A percentile compares a stretch with the other conserved stretches of the same genome.
Conservation (phyloP, 64 coral and sea anemone genomes). For the Montipora foliosa region DNA sequence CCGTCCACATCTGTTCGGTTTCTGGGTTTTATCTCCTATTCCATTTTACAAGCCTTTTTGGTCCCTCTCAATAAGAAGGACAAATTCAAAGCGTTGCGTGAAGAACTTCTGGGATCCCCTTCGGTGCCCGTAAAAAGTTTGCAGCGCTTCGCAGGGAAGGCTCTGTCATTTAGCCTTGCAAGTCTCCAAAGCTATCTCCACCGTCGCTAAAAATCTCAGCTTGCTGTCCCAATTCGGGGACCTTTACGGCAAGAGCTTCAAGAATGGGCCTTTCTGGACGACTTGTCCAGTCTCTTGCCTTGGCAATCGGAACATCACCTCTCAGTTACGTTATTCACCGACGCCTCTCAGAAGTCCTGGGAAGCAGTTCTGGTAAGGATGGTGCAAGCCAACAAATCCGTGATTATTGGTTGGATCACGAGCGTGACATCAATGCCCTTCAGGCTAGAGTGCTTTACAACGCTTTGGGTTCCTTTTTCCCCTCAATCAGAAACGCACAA, state of each 20-base stretch:
- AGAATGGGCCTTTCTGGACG: slow-evolving; percentile 56
- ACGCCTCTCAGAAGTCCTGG: slow-evolving; percentile 29
- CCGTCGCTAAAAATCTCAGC: too few relatives aligned
- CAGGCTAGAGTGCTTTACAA: slow-evolving; percentile 14
- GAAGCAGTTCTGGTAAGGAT: slow-evolving; percentile 17
- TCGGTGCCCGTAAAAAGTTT: too few relatives aligned
- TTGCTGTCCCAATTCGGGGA: not conserved
- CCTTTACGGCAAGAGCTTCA: slow-evolving; percentile 6
- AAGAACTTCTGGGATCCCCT: too few relatives aligned
- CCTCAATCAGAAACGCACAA: slow-evolving; percentile 2
- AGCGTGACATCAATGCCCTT: slow-evolving; percentile 24
- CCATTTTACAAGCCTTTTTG: too few relatives aligned
- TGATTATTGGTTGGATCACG: slow-evolving; percentile 14
- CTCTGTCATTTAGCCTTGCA: too few relatives aligned
- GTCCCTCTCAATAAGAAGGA: too few relatives aligned
- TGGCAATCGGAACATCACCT: not conserved
- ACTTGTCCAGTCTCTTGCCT: not conserved
- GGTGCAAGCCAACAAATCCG: not conserved
- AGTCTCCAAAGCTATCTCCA: too few relatives aligned
- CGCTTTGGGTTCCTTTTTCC: not conserved
- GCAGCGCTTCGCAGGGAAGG: too few relatives aligned
- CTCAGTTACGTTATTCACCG: not conserved
- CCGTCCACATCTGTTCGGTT: too few relatives aligned
- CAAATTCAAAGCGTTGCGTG: too few relatives aligned
- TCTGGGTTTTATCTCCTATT: too few relatives aligned